Conservation (phyloP, 2,113 vertebrate genomes). For the Coryphaenoides rupestris region DNA sequence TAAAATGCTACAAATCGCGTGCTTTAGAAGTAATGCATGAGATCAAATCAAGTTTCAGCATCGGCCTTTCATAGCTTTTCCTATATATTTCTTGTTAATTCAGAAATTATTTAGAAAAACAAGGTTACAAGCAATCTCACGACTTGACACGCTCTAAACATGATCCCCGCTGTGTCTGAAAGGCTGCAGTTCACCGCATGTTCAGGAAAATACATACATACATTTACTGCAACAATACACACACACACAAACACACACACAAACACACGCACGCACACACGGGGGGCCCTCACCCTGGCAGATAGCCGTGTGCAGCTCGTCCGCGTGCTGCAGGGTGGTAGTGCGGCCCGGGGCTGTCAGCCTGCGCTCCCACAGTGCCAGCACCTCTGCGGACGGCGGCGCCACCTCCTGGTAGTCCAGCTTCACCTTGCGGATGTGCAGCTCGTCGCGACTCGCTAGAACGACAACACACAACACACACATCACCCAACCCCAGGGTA, state of each 20-base stretch:
- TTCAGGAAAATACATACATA: too few relatives aligned
- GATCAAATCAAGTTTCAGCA: too few relatives aligned
- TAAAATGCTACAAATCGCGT: too few relatives aligned
- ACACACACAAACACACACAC: conserved; percentile 3
- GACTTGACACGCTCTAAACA: not conserved
- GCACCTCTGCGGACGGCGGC: conserved; percentile 81
- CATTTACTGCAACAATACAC: not conserved
- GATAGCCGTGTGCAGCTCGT: conserved; percentile 82
- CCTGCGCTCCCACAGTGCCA: conserved; percentile 90
- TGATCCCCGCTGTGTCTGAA: not conserved
- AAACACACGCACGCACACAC: not conserved
- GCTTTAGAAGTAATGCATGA: too few relatives aligned
- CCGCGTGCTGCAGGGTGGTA: conserved; percentile 87
- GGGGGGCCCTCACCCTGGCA: conserved; percentile 84
- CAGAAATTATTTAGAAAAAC: too few relatives aligned
- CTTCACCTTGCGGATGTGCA: conserved; percentile 93
- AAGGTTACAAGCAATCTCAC: too few relatives aligned
- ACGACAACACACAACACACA: not conserved
- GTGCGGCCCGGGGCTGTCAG: conserved; percentile 80
- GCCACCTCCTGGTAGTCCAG: conserved; percentile 92
- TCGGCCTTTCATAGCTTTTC: too few relatives aligned
- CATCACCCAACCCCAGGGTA: too few relatives aligned
- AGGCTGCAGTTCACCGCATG: too few relatives aligned
- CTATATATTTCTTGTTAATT: too few relatives aligned
- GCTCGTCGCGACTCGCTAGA: conserved; percentile 92